A percentile compares a stretch with the other conserved stretches of the same genome.
phyloP scores from a whole-genome alignment of 2,113 vertebrate species.

The Nycticebus coucang region DNA sequence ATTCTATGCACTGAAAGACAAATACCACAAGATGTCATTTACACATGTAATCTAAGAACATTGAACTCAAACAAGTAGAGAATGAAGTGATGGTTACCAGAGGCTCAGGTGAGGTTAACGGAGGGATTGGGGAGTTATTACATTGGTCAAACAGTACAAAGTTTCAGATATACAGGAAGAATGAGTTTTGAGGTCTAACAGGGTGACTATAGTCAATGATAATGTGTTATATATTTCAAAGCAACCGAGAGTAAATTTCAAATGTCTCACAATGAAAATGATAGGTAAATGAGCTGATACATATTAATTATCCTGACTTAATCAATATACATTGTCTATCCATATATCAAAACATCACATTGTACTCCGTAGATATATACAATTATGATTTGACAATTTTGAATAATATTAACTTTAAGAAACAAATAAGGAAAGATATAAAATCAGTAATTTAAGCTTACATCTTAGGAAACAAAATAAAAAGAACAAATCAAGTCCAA shows the following conservation, averaged over 20 bases:
- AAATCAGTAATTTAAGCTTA: not conserved
- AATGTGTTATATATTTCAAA: too few species aligned
- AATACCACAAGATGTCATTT: not conserved
- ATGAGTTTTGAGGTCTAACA: not conserved
- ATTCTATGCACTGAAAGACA: not conserved
- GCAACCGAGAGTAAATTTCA: not conserved
- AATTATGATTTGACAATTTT: not conserved
- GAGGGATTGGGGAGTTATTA: not conserved
- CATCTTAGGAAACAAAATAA: not conserved
- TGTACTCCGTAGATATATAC: not conserved
- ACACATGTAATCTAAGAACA: not conserved
- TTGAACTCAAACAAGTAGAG: not conserved
- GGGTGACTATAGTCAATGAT: not conserved
- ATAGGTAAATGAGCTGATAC: not conserved
- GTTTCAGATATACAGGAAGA: not conserved
- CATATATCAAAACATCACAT: not conserved
- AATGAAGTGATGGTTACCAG: not conserved
- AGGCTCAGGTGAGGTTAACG: fast-evolving
- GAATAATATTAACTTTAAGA: not conserved
- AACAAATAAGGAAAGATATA: not conserved
- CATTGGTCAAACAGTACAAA: too few species aligned
- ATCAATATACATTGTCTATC: not conserved
- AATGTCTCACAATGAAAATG: too few species aligned
- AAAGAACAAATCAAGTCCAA: not conserved
- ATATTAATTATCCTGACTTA: not conserved